phyloP scores from a whole-genome alignment of 2,797 vertebrate species.

The Oryzias dopingdopingensis region DNA sequence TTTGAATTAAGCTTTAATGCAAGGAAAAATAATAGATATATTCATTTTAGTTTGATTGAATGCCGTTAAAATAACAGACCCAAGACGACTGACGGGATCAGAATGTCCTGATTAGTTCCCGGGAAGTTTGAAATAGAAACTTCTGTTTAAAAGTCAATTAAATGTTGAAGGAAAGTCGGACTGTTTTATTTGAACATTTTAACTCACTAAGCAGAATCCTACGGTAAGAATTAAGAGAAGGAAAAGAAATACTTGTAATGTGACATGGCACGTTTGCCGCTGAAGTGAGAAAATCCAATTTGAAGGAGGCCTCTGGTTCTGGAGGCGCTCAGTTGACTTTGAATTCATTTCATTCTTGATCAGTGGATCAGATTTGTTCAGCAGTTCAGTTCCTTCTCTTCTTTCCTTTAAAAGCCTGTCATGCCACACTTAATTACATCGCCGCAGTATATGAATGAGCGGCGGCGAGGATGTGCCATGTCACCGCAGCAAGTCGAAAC shows the following conservation, averaged over 20 bases:
- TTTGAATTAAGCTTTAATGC: too few relatives aligned
- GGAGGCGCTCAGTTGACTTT: slow-evolving; percentile 53
- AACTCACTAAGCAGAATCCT: slow-evolving; percentile 59
- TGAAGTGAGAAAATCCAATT: slow-evolving; percentile 72
- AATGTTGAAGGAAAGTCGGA: slow-evolving; percentile 43
- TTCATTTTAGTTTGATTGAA: not conserved
- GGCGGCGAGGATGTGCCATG: slow-evolving; percentile 69
- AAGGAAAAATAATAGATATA: not conserved
- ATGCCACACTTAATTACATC: slow-evolving; percentile 73
- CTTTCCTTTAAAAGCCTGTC: slow-evolving; percentile 67
- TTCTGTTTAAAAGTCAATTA: slow-evolving; percentile 17
- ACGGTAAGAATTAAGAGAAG: slow-evolving; percentile 50
- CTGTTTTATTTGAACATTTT: slow-evolving; percentile 46
- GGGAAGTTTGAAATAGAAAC: slow-evolving; percentile 31
- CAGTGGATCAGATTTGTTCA: slow-evolving; percentile 80
- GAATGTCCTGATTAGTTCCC: slow-evolving; percentile 15
- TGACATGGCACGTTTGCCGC: slow-evolving; percentile 60
- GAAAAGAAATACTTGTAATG: slow-evolving; percentile 51
- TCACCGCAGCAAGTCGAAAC: slow-evolving; percentile 71
- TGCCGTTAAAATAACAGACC: not conserved
- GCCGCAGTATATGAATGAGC: slow-evolving; percentile 64
- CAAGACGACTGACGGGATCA: not conserved
- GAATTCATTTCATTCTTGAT: slow-evolving; percentile 76
- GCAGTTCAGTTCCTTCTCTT: slow-evolving; percentile 70
- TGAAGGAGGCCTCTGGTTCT: slow-evolving; percentile 57